Conservation (phyloP, 2,797 vertebrate genomes). For the Simalia tracyae region DNA sequence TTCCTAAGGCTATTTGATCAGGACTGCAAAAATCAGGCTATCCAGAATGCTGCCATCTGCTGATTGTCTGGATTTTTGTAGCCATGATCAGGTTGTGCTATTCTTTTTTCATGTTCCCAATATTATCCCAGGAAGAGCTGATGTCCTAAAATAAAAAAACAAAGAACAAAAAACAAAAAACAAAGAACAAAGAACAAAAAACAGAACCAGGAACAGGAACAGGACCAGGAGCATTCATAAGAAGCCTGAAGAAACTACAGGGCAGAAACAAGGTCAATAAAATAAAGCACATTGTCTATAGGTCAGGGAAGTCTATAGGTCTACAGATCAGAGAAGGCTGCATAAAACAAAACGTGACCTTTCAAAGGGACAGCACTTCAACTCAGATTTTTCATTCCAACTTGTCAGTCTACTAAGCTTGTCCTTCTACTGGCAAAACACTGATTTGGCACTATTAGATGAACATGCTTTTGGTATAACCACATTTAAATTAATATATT, state of each 20-base stretch:
- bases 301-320: not conserved
- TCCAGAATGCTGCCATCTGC: not conserved
- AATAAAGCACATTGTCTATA: not conserved
- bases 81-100: not conserved
- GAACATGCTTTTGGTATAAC: not conserved
- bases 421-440: constrained; percentile 1
- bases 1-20: no score
- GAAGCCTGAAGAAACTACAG: not conserved
- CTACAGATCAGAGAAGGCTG: not conserved
- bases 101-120: not conserved
- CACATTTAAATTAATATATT: not conserved
- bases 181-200: not conserved
- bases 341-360: constrained; percentile 18
- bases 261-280: not conserved
- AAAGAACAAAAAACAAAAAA: not conserved
- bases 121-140: not conserved
- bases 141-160: constrained; percentile 1
- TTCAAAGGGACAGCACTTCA: constrained; percentile 22
- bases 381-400: constrained; percentile 16
- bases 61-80: not conserved
- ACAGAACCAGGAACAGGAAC: not conserved
- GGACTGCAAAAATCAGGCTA: no score
- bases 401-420: constrained; percentile 6
- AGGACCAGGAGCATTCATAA: not conserved
- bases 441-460: not conserved